A percentile compares a stretch with the other conserved stretches of the same genome.
Evolutionary conservation across 2,888 invertebrate species (phyloP).

Genomic region (Steromphala cineraria): DNA sequence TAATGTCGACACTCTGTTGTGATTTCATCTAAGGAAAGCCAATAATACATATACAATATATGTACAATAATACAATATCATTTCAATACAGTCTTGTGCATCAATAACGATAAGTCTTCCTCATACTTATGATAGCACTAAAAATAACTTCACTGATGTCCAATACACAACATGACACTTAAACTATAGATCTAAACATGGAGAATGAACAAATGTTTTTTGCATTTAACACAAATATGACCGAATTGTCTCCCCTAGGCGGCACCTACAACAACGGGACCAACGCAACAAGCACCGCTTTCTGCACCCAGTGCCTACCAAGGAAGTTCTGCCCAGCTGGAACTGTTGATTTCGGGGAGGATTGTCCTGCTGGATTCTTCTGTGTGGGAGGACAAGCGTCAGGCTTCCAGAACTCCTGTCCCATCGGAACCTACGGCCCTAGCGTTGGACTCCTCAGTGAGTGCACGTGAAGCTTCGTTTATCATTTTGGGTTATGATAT

Average conservation of each 20-base stretch:
- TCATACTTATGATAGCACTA: too few species aligned
- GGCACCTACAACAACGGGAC: slow-evolving; percentile 65
- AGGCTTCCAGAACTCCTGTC: slow-evolving; percentile 67
- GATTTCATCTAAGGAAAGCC: too few species aligned
- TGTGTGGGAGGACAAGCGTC: slow-evolving; percentile 60
- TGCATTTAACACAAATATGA: neutral
- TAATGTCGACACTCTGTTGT: too few species aligned
- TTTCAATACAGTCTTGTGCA: too few species aligned
- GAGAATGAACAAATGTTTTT: too few species aligned
- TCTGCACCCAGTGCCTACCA: slow-evolving; percentile 57
- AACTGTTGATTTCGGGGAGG: slow-evolving; percentile 28
- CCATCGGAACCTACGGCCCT: slow-evolving; percentile 68
- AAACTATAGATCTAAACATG: too few species aligned
- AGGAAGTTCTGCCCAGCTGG: slow-evolving; percentile 62
- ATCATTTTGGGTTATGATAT: too few species aligned
- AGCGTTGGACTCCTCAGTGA: neutral
- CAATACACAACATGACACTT: too few species aligned
- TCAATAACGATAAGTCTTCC: too few species aligned
- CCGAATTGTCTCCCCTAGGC: slow-evolving; percentile 44
- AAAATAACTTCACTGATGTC: too few species aligned
- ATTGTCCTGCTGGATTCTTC: slow-evolving; percentile 67
- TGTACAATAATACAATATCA: too few species aligned
- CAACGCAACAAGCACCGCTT: slow-evolving; percentile 49
- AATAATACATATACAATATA: too few species aligned
- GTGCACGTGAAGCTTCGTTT: neutral